These are phyloP conservation scores for Mirounga angustirostris DNA, from an alignment of 2,113 vertebrate species.

Conservation along the genomic window DNA sequence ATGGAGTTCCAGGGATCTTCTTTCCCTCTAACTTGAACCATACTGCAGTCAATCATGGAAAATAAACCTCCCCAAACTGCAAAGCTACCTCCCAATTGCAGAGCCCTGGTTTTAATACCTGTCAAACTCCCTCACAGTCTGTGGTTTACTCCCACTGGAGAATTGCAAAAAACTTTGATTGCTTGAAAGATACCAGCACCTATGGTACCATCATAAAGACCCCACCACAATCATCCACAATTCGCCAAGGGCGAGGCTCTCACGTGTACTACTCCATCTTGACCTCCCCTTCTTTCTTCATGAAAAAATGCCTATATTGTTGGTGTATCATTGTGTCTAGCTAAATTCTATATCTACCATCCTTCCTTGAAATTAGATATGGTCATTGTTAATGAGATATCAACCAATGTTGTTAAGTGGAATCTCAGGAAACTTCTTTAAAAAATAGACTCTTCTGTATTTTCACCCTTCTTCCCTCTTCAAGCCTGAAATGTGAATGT, in stretches of 20 bases:
- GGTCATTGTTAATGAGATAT: neutral
- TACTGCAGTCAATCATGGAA: neutral
- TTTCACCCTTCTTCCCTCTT: neutral
- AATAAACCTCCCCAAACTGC: neutral
- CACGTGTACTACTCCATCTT: neutral
- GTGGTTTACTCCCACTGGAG: neutral
- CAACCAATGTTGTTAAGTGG: neutral
- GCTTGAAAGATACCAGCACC: neutral
- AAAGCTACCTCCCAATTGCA: neutral
- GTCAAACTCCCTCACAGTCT: neutral
- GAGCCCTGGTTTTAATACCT: neutral
- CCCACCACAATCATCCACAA: neutral
- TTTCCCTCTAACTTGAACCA: neutral
- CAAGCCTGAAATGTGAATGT: neutral
- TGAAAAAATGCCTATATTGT: neutral
- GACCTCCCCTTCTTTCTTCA: neutral
- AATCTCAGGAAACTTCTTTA: conserved; percentile 7
- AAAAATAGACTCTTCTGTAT: neutral
- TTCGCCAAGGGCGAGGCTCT: neutral
- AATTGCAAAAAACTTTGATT: neutral
- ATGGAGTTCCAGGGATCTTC: neutral
- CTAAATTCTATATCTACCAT: neutral
- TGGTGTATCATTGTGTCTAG: neutral
- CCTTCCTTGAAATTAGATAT: neutral
- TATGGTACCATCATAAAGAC: neutral